Base-by-base conservation (phyloP, 2,113 vertebrate species). In the Bufo bufo region DNA sequence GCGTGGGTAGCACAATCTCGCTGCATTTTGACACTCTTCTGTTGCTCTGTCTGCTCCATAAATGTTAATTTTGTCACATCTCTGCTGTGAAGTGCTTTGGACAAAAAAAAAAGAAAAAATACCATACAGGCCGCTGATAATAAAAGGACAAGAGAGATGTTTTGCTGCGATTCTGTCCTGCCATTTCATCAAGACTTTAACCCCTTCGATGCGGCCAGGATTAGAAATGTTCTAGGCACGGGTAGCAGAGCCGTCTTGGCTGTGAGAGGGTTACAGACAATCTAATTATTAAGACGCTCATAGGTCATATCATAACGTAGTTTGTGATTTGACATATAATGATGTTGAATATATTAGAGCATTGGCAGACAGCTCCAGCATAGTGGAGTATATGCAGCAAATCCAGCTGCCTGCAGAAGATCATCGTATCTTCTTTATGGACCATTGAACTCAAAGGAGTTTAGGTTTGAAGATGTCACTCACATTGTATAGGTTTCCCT, bases 31-130 rank as follows among this genome's bases (percentile, higher is more conserved):
- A 89, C 74, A 84, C 49, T 69, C 82, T 77, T 69, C 69, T 83
- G 56, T 52, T 77, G 50, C 61, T 88, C 66, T 71, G 77, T 87
- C 72, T 43, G 4, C 87, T 83, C 54, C 59, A 88, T 89, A 89
- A 89, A 89, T 89, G 87, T 89, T 89, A 84, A 84, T 84, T 89
- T 89, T 84, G 82, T 89, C 87, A 84, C 87, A 89, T 84, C 49
- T 52, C 66, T 78, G 71, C 82, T 69, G 8, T 84, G 72, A 84
- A 88, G 84, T 78, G 50, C 58, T 77, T 58, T 56, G 77, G 45
- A 47, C 20, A 4, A 52, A 33, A 45, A 19, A 45, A 19, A 47
- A 43, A 88, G 17, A 59, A 83, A 84, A 71, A 75, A 49, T 75
- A 65, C 71, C 81, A 83, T 65, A 58, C 86, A 82, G 80, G 11